Conservation (phyloP, 2,797 vertebrate species). For the Thalassophryne amazonica region DNA sequence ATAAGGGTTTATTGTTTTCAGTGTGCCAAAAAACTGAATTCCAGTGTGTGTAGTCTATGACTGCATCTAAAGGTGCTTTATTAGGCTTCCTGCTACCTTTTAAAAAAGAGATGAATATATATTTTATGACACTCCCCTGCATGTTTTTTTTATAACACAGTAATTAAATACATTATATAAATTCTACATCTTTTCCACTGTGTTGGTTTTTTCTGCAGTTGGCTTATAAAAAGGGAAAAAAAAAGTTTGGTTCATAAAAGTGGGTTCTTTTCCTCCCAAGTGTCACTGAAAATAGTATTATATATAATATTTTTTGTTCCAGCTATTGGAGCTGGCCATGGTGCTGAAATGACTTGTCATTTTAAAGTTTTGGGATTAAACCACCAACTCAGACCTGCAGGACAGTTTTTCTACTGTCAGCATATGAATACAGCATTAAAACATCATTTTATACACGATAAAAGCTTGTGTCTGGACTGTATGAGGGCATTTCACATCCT, state of each 20-base stretch:
- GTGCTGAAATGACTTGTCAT: background rate
- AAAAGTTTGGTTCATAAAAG: background rate
- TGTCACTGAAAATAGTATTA: no score
- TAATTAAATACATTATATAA: conserved; percentile 1
- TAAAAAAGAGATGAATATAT: background rate
- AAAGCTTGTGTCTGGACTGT: no score
- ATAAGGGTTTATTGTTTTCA: background rate
- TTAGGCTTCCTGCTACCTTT: background rate
- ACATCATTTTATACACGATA: no score
- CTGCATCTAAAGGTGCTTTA: background rate
- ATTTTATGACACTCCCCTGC: background rate
- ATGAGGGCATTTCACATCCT: no score
- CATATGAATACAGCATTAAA: no score
- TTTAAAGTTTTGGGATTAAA: no score
- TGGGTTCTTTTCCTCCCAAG: background rate
- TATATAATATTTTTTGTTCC: no score
- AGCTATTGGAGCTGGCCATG: background rate
- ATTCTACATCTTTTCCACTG: background rate
- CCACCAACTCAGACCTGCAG: no score
- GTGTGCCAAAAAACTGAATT: background rate
- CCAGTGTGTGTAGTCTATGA: background rate
- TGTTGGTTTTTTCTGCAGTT: background rate
- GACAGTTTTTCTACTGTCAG: no score
- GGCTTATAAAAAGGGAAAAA: background rate
- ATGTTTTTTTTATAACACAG: conserved; percentile 17